These are phyloP conservation scores for Phaenicophaeus curvirostris DNA, from an alignment of 2,797 vertebrate genomes.

Conservation along the genomic window DNA sequence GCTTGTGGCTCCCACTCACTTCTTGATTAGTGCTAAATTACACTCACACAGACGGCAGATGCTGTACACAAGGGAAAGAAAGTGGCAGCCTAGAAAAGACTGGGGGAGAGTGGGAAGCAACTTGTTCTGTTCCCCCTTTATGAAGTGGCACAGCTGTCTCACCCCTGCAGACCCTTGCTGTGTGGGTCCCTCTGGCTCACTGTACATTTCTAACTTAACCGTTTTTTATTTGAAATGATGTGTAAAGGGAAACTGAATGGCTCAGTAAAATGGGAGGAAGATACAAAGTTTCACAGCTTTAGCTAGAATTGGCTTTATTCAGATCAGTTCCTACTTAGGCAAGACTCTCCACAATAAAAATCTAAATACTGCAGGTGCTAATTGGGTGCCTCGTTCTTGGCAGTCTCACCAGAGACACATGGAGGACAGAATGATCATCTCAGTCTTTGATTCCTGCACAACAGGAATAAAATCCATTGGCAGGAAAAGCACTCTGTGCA, in stretches of 20 bases:
- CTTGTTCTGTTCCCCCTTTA: neutral
- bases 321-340: neutral
- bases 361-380: neutral
- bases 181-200: neutral
- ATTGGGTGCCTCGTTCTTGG: neutral
- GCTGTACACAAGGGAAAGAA: slow-evolving; percentile 34
- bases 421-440: neutral
- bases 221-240: neutral
- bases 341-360: neutral
- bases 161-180: neutral
- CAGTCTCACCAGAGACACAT: neutral
- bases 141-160: neutral
- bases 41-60: slow-evolving; percentile 39
- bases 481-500: neutral
- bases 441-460: neutral
- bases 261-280: neutral
- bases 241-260: neutral
- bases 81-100: neutral
- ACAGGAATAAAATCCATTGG: neutral
- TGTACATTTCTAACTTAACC: neutral
- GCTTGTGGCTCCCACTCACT: slow-evolving; percentile 63
- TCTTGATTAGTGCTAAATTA: slow-evolving; percentile 67
- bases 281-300: neutral
- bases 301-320: neutral
- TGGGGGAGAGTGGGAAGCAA: neutral